phyloP scores from a whole-genome alignment of 2,888 invertebrate species.

The Argynnis bischoffii region DNA sequence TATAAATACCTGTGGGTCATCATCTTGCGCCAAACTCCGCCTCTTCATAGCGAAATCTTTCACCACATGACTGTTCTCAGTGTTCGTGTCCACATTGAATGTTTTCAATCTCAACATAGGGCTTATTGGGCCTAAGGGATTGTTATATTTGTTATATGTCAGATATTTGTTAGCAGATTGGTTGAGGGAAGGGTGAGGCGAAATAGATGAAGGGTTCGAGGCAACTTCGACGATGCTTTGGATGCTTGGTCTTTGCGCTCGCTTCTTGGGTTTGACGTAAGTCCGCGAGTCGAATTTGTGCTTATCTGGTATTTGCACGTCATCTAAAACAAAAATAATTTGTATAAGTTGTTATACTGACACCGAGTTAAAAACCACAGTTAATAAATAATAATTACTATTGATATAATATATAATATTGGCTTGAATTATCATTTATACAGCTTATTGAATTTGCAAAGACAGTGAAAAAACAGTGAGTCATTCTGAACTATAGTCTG shows the following conservation, averaged over 20 bases:
- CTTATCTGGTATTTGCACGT: slow-evolving; percentile 66
- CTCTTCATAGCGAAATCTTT: slow-evolving; percentile 72
- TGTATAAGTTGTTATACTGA: not conserved
- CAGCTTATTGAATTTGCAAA: too few relatives aligned
- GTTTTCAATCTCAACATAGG: slow-evolving; percentile 73
- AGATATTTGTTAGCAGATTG: slow-evolving; percentile 62
- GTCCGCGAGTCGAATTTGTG: slow-evolving; percentile 86
- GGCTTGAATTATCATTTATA: too few relatives aligned
- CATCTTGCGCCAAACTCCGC: slow-evolving; percentile 66
- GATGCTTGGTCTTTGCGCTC: slow-evolving; percentile 82
- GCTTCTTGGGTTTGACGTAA: slow-evolving; percentile 86
- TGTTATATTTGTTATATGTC: slow-evolving; percentile 74
- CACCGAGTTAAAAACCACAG: too few relatives aligned
- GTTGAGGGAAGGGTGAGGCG: slow-evolving; percentile 53
- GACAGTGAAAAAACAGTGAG: too few relatives aligned
- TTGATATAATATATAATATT: too few relatives aligned
- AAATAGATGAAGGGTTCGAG: slow-evolving; percentile 58
- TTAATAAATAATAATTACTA: too few relatives aligned
- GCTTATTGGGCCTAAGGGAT: slow-evolving; percentile 63
- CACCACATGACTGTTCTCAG: slow-evolving; percentile 62
- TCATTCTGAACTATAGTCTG: too few relatives aligned
- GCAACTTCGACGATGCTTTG: slow-evolving; percentile 75
- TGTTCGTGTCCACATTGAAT: slow-evolving; percentile 71
- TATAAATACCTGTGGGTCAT: slow-evolving; percentile 66
- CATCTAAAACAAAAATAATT: slow-evolving; percentile 55